phyloP scores from a whole-genome alignment of 53 echinoderm and acorn worm genomes.

The Mesocentrotus franciscanus region DNA sequence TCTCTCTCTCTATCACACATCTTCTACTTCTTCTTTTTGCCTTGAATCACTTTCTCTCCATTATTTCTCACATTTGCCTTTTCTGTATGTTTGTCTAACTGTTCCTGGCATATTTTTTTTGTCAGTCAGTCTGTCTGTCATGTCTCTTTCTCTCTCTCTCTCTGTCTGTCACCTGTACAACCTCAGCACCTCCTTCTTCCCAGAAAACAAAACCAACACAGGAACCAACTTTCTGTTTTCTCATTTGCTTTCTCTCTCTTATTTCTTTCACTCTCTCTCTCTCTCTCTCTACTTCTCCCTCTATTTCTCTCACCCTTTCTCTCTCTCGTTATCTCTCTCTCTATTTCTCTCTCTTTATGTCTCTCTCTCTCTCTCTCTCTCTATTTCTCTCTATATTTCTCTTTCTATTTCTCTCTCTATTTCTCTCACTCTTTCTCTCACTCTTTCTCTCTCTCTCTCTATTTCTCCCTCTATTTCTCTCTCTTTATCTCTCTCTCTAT shows the following conservation, averaged over 20 bases:
- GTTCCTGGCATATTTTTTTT: background rate
- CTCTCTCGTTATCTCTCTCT: background rate
- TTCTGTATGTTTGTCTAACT: too few relatives aligned
- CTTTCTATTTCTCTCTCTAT: background rate
- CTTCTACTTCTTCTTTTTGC: background rate
- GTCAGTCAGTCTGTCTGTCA: background rate
- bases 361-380: background rate
- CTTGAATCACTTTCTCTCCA: background rate
- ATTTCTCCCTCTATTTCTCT: background rate
- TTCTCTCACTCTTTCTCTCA: background rate
- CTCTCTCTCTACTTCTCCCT: background rate
- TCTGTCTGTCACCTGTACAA: background rate
- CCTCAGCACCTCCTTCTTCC: too few relatives aligned
- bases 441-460: background rate
- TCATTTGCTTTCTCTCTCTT: background rate
- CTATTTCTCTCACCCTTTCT: background rate
- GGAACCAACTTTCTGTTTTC: too few relatives aligned
- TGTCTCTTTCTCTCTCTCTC: background rate
- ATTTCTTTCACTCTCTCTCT: background rate
- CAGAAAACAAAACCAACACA: too few relatives aligned
- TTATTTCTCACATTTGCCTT: background rate
- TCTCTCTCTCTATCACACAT: background rate
- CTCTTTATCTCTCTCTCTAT: background rate
- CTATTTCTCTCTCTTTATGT: background rate
- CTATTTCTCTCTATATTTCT: background rate